Base-by-base conservation (phyloP, 2,113 vertebrate species). In the Chlamydotis undulata region DNA sequence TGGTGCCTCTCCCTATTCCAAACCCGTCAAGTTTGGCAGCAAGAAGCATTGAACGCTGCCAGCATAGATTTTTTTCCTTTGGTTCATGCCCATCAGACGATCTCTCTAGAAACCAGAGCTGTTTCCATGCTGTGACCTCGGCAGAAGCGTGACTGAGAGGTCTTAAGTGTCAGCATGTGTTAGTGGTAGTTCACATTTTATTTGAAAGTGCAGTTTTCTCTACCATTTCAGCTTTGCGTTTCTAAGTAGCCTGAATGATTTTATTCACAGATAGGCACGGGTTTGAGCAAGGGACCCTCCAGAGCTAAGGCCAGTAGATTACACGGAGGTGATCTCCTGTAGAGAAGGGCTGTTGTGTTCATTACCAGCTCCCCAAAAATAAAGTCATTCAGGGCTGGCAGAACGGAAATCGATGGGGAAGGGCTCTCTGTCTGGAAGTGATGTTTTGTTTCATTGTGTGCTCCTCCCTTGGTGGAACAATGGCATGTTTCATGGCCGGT, bases 101-200 rank as follows among this genome's bases (percentile, higher is more conserved):
- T 91, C 45, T 82, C 91, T 96, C 81, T 85, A 82, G 95, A 96
- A 96, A 95, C 57, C 41, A 61, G 77, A 91, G 74, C 53, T 65
- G 81, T 57, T 89, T 41, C 77, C 69, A 79, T 65, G 74, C 87
- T 89, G 65, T 69, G 77, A 93, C 81, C 89, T 87, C 69, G 12
- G 71, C 65, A 93, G 70, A 84, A 84, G 74, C 16, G 2, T 4
- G 9, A 76, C 65, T 23, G 65, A 71, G 61, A 79, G 53, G 65
- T 89, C 76, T 47, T 25, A 19, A 56, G 49, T 39, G 61, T 81
- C 85, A 92, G 55, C 0, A 0, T 63, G 22, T 80, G 74, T 55
- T 50, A 60, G 61, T 0, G 9, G 52, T 28, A 57, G 60, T 37
- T 73, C 49, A 43, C 57, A 8, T 87, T 79, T 69, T 89, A 45